Percentiles rank a stretch among this genome's conserved stretches.
These are phyloP conservation scores for Gopherus flavomarginatus DNA, from an alignment of 2,113 vertebrate species.

Conservation along the genomic window DNA sequence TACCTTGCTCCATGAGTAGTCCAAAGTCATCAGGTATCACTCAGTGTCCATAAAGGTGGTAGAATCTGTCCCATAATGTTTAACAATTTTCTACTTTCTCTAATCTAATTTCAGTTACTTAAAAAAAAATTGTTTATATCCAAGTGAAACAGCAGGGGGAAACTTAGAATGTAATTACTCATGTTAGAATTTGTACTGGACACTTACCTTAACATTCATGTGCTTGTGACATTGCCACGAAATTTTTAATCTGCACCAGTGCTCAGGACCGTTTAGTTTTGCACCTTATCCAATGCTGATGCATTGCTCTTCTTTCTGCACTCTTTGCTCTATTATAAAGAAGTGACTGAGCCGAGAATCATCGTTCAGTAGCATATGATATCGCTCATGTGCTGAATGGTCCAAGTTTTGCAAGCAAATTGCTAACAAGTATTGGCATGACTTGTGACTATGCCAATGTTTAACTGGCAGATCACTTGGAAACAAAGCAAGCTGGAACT, in stretches of 20 bases:
- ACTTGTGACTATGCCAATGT: neutral
- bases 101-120: neutral
- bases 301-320: neutral
- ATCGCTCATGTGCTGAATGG: accelerated
- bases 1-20: neutral
- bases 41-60: neutral
- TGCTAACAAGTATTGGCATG: neutral
- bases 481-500: neutral
- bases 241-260: accelerated
- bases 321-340: neutral
- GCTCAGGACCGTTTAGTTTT: neutral
- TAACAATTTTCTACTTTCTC: neutral
- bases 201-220: neutral
- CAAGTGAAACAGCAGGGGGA: neutral
- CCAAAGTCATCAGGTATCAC: neutral
- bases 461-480: neutral
- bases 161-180: neutral
- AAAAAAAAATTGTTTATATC: neutral
- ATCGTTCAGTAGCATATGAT: accelerated
- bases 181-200: neutral
- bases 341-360: accelerated
- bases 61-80: neutral
- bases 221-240: neutral
- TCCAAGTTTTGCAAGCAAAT: neutral
- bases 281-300: neutral